phyloP scores from a whole-genome alignment of 2,888 invertebrate species.

The Fragum fragum region DNA sequence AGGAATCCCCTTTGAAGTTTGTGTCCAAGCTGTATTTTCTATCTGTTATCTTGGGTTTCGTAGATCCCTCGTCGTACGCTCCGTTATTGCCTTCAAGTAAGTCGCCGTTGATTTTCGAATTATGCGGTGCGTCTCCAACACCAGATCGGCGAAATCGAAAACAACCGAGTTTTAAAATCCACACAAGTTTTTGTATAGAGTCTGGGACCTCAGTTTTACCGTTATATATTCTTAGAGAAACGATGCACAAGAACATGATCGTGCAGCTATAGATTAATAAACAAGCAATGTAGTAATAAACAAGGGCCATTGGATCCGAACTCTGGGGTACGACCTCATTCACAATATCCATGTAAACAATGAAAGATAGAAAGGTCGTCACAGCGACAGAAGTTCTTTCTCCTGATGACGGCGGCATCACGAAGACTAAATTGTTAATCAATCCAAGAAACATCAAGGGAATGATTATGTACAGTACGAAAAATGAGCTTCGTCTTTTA shows the following conservation, averaged over 20 bases:
- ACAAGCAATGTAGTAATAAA: conserved; percentile 56
- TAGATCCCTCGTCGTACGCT: background rate
- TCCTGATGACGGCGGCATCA: conserved; percentile 56
- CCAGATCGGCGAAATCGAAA: background rate
- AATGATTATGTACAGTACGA: conserved; percentile 45
- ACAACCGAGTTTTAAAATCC: background rate
- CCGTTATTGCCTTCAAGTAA: background rate
- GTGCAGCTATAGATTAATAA: conserved; percentile 44
- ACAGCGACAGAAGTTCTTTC: conserved; percentile 58
- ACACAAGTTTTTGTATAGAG: background rate
- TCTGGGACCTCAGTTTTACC: conserved; percentile 31
- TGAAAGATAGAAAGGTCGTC: conserved; percentile 60
- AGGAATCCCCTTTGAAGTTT: background rate
- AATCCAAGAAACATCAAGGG: conserved; percentile 51
- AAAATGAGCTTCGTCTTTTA: conserved; percentile 41
- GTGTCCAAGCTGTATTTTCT: background rate
- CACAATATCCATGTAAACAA: conserved; percentile 55
- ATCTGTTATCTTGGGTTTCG: background rate
- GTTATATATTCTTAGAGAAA: conserved; percentile 50
- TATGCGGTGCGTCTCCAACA: background rate
- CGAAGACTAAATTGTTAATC: conserved; percentile 52
- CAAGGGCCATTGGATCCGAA: conserved; percentile 55
- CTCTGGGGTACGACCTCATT: conserved; percentile 58
- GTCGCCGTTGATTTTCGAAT: background rate
- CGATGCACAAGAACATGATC: conserved; percentile 41